These are phyloP conservation scores for Lycopodina hypogea DNA, from an alignment of 37 sponge, comb jelly and placozoan genomes.

Conservation along the genomic window DNA sequence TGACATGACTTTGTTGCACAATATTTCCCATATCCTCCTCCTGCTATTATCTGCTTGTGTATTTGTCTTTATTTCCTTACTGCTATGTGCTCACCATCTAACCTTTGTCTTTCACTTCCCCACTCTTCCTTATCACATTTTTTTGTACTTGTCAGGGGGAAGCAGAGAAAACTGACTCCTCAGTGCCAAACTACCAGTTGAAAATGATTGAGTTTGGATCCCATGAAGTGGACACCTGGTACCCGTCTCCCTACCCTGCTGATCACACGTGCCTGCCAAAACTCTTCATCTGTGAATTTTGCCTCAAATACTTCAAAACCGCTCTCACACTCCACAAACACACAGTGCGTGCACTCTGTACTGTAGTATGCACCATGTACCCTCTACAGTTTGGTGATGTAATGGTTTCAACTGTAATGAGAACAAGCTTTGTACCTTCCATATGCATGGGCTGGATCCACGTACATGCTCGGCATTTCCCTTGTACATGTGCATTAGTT, in stretches of 20 bases:
- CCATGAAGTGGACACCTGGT: conserved; percentile 75
- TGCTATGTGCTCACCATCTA: background rate
- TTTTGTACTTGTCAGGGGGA: background rate
- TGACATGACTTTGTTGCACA: background rate
- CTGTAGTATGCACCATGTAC: no score
- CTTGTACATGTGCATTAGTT: no score
- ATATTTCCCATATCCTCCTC: background rate
- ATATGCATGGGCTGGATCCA: no score
- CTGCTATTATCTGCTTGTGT: background rate
- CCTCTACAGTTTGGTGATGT: no score
- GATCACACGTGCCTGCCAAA: conserved; percentile 64
- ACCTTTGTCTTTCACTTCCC: background rate
- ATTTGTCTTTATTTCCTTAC: background rate
- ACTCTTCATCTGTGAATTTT: conserved; percentile 77
- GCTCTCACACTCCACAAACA: conserved; percentile 56
- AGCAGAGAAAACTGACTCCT: background rate
- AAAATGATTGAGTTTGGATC: conserved; percentile 53
- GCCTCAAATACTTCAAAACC: conserved; percentile 80
- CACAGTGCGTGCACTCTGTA: conserved; percentile 34
- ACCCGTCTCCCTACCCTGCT: conserved; percentile 77
- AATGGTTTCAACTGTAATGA: no score
- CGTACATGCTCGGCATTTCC: background rate
- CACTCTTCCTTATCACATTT: background rate
- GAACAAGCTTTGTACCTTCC: no score
- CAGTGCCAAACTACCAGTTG: conserved; percentile 25